These are phyloP conservation scores for Peromyscus eremicus DNA, from an alignment of 2,797 vertebrate species.

Conservation along the genomic window DNA sequence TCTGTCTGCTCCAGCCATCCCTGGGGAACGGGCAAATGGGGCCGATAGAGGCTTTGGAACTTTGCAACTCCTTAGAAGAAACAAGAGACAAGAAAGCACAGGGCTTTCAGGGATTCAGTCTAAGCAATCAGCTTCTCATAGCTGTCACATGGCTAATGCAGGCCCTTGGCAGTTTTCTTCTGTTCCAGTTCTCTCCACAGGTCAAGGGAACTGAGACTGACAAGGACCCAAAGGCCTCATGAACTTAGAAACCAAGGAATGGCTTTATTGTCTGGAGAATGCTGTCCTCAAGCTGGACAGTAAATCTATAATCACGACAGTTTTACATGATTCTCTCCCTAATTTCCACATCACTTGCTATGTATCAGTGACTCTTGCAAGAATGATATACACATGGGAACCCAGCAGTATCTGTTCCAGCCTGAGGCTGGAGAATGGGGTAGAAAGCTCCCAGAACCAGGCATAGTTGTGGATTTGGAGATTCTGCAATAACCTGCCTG, in stretches of 20 bases:
- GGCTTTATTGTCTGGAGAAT: not conserved
- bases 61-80: not conserved
- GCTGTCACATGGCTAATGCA: not conserved
- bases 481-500: not conserved
- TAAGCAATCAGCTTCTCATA: not conserved
- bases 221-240: not conserved
- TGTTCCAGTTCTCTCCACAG: not conserved
- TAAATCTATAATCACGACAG: not conserved
- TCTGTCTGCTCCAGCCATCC: not conserved
- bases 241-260: not conserved
- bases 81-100: not conserved
- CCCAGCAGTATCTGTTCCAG: not conserved
- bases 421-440: accelerated
- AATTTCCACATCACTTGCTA: not conserved
- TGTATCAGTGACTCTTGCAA: not conserved
- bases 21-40: not conserved
- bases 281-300: not conserved
- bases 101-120: not conserved
- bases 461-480: not conserved
- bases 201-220: not conserved
- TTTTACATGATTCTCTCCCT: not conserved
- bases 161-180: not conserved
- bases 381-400: not conserved
- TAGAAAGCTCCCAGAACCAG: not conserved
- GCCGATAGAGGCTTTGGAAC: not conserved